Conservation (phyloP, 2,888 invertebrate genomes). For the Troilus luridus region DNA sequence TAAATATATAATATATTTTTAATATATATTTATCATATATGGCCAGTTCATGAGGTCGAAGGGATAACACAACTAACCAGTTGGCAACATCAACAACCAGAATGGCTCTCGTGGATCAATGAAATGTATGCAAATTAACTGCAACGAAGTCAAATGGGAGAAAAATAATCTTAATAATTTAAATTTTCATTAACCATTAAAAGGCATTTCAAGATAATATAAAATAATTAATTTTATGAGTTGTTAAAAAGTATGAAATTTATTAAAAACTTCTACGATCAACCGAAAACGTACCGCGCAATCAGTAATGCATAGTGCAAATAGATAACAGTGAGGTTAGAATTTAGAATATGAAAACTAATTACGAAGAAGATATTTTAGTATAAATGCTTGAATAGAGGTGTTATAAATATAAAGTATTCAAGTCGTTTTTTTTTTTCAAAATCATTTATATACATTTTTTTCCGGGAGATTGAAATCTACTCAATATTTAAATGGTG, state of each 20-base stretch:
- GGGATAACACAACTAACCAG: background rate
- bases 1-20: too few relatives aligned
- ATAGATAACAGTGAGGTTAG: background rate
- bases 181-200: background rate
- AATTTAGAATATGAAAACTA: too few relatives aligned
- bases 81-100: background rate
- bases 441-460: too few relatives aligned
- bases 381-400: too few relatives aligned
- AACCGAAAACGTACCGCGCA: background rate
- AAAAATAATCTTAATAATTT: background rate
- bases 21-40: too few relatives aligned
- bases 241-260: background rate
- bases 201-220: background rate
- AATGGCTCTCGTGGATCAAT: background rate
- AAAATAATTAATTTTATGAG: background rate
- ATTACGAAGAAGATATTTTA: too few relatives aligned
- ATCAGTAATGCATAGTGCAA: background rate
- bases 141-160: background rate
- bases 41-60: background rate
- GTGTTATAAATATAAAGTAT: too few relatives aligned
- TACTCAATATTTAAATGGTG: too few relatives aligned
- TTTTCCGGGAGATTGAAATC: too few relatives aligned
- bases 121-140: conserved; percentile 8
- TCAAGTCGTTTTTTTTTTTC: too few relatives aligned
- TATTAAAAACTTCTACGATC: background rate